Percentiles rank a stretch among this genome's conserved stretches.
phyloP scores from a whole-genome alignment of 1,140 invertebrate genomes.

The Psilanteris sp. region DNA sequence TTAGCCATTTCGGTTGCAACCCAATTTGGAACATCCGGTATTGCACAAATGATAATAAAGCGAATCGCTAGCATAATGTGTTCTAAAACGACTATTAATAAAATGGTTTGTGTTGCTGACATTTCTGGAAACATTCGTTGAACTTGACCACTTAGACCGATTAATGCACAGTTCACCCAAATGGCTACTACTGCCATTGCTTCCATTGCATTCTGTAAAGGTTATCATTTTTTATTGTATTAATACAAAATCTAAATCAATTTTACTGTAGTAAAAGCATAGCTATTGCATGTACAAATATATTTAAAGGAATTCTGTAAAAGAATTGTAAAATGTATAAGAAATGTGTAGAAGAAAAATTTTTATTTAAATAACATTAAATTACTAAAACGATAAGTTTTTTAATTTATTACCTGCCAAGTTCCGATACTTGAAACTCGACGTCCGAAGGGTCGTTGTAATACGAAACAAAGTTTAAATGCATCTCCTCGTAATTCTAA shows the following conservation, averaged over 20 bases:
- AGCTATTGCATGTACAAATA: too few relatives aligned
- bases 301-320: too few relatives aligned
- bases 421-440: constrained; percentile 96
- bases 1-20: constrained; percentile 93
- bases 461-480: constrained; percentile 97
- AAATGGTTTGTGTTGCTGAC: constrained; percentile 90
- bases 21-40: constrained; percentile 95
- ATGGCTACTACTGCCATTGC: constrained; percentile 96
- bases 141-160: constrained; percentile 94
- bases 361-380: too few relatives aligned
- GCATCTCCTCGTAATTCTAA: constrained; percentile 96
- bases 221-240: neutral
- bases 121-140: constrained; percentile 92
- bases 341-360: too few relatives aligned
- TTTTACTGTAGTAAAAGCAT: too few relatives aligned
- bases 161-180: constrained; percentile 95
- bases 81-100: constrained; percentile 92
- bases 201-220: constrained; percentile 91
- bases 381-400: too few relatives aligned
- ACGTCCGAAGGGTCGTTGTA: constrained; percentile 94
- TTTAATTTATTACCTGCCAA: constrained; percentile 87
- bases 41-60: constrained; percentile 89
- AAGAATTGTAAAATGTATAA: too few relatives aligned
- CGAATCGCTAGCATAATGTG: constrained; percentile 93
- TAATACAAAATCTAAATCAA: too few relatives aligned